These are phyloP conservation scores for Leucoraja ocellata DNA, from an alignment of 2,797 vertebrate genomes.

Conservation along the genomic window DNA sequence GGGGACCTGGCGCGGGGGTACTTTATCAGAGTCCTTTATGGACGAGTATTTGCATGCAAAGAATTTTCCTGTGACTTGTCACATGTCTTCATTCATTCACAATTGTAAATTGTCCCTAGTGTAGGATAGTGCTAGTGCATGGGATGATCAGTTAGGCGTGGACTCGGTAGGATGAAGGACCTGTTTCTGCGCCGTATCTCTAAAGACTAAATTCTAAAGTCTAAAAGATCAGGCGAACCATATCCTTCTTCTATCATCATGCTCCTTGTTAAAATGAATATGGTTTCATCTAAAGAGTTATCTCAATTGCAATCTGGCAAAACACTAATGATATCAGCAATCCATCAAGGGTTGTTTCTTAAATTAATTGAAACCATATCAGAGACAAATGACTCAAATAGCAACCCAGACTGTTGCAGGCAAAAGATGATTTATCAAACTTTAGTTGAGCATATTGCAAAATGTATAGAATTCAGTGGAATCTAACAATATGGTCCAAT, in stretches of 20 bases:
- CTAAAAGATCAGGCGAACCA: not conserved
- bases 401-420: too few relatives aligned
- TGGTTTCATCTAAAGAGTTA: not conserved
- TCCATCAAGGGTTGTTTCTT: not conserved
- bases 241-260: not conserved
- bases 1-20: too few relatives aligned
- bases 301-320: not conserved
- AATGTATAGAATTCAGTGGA: not conserved
- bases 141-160: too few relatives aligned
- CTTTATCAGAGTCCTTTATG: too few relatives aligned
- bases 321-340: not conserved
- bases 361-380: not conserved
- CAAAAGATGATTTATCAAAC: not conserved
- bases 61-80: too few relatives aligned
- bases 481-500: not conserved
- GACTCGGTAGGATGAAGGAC: too few relatives aligned
- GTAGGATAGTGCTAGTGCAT: too few relatives aligned
- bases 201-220: too few relatives aligned
- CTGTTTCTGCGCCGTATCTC: too few relatives aligned
- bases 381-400: not conserved
- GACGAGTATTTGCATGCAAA: too few relatives aligned
- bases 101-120: too few relatives aligned
- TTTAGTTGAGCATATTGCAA: not conserved
- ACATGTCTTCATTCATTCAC: too few relatives aligned
- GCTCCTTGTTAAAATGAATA: not conserved